phyloP scores from a whole-genome alignment of 2,113 vertebrate genomes.

The Trematocara zebra region DNA sequence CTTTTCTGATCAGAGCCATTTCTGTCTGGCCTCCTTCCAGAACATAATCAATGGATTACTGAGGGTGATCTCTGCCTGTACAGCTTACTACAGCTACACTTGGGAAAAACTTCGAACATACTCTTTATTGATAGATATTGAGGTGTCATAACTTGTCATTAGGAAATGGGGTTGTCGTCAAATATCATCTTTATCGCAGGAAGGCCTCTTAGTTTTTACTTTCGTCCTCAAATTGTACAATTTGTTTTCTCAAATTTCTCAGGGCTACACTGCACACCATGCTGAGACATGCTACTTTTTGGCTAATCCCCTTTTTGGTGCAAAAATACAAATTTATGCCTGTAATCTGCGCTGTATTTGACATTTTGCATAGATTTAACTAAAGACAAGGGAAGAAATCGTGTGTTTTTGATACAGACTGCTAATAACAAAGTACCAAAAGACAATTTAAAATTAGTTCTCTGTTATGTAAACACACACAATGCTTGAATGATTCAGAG shows the following conservation, averaged over 20 bases:
- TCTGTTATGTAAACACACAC: not conserved
- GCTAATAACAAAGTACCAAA: not conserved
- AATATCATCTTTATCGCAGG: not conserved
- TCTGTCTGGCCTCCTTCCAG: not conserved
- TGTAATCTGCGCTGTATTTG: not conserved
- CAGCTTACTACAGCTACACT: not conserved
- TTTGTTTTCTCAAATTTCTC: not conserved
- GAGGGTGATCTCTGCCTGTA: not conserved
- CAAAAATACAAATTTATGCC: not conserved
- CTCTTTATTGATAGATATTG: not conserved
- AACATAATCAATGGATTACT: not conserved
- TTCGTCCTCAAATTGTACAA: fast-evolving
- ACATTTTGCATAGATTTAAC: not conserved
- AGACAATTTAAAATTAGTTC: not conserved
- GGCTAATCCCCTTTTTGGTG: not conserved
- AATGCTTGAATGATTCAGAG: not conserved
- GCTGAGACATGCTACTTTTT: fast-evolving
- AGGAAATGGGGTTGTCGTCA: not conserved
- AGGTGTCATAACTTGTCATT: not conserved
- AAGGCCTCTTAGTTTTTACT: not conserved
- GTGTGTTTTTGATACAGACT: not conserved
- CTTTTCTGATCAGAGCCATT: not conserved
- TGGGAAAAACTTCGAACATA: not conserved
- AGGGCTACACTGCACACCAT: not conserved
- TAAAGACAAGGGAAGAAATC: not conserved